Percentiles rank a stretch among this genome's conserved stretches.
phyloP scores from a whole-genome alignment of 2,797 vertebrate genomes.

The Fundulus diaphanus region DNA sequence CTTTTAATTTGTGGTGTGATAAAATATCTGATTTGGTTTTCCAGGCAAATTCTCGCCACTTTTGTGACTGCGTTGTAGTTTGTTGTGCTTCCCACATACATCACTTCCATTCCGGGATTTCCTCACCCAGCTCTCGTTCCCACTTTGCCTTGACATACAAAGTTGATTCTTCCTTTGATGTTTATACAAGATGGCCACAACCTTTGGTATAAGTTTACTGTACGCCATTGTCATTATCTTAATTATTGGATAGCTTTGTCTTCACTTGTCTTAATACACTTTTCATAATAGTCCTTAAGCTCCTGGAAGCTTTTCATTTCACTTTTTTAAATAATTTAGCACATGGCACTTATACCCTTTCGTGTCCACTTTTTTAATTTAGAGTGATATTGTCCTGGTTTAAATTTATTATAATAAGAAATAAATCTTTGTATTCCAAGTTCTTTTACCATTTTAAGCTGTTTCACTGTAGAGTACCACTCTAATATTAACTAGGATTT shows the following conservation, averaged over 20 bases:
- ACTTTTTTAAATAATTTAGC: not conserved
- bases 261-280: not conserved
- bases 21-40: conserved; percentile 2
- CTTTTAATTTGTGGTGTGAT: not conserved
- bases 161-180: not conserved
- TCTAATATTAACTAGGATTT: not conserved
- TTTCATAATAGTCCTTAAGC: not conserved
- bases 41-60: conserved; percentile 1
- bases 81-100: not conserved
- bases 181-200: not conserved
- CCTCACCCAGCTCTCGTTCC: not conserved
- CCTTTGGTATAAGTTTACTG: not conserved
- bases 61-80: not conserved
- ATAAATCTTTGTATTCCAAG: not conserved
- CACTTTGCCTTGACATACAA: not conserved
- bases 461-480: not conserved
- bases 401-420: not conserved
- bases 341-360: not conserved
- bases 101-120: not conserved
- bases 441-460: not conserved
- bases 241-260: not conserved
- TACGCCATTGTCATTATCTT: not conserved
- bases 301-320: not conserved
- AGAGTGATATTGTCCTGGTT: not conserved
- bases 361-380: not conserved